Conservation (phyloP, 2,797 vertebrate species). For the Dendrocincla tyrannina region DNA sequence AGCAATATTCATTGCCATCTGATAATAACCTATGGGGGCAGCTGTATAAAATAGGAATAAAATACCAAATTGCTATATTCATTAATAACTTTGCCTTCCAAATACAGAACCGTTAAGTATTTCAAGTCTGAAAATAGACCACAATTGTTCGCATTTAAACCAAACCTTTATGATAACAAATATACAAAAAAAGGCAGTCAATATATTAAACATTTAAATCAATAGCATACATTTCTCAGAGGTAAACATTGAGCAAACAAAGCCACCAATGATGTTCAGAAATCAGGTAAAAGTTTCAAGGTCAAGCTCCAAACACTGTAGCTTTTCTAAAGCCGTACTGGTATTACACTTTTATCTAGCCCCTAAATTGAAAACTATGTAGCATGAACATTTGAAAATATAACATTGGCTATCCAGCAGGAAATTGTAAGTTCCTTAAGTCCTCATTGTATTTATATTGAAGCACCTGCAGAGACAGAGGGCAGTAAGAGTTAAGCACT, state of each 20-base stretch:
- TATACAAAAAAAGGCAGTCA: constrained; percentile 70
- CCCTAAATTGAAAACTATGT: constrained; percentile 35
- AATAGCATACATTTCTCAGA: constrained; percentile 58
- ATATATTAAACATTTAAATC: constrained; percentile 72
- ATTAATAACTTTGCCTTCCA: constrained; percentile 59
- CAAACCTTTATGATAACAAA: constrained; percentile 65
- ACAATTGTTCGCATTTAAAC: constrained; percentile 64
- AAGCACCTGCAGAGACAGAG: constrained; percentile 25
- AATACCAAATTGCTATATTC: constrained; percentile 64
- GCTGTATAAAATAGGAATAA: constrained; percentile 69
- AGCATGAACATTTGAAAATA: constrained; percentile 16
- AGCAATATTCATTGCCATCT: constrained; percentile 59
- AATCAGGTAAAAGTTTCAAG: constrained; percentile 41
- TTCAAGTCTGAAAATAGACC: constrained; percentile 69
- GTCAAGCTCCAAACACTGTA: constrained; percentile 56
- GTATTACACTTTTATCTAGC: constrained; percentile 32
- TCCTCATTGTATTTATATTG: not conserved
- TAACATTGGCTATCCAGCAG: not conserved
- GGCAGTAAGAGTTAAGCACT: constrained; percentile 29
- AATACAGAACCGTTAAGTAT: constrained; percentile 61
- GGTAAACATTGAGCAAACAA: constrained; percentile 63
- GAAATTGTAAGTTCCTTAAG: not conserved
- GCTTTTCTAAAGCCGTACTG: constrained; percentile 43
- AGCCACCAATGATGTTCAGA: constrained; percentile 40
- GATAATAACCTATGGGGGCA: constrained; percentile 50